Evolutionary conservation across 1,140 invertebrate species (phyloP), one percentile per base, ranked within the genome.

Genomic region (Atta colombica): DNA sequence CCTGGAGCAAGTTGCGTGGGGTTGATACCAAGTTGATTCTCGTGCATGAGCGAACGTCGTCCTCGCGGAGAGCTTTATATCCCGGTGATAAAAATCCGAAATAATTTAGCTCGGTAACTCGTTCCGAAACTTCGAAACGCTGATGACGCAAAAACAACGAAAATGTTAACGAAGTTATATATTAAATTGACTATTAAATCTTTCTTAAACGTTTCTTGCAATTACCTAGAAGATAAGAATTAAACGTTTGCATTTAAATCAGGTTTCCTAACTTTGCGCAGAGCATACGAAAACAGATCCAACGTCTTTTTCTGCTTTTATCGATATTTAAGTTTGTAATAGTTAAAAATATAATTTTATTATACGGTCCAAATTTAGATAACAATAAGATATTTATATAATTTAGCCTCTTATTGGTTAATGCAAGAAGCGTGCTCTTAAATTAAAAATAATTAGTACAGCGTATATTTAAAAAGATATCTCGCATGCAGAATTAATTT

Each of bases 81-180:
- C 18, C 12, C n/a, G 55, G 55, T 75, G 80, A 88, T 87, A 85
- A 84, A 85, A 87, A 87, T 89, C 75, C 86, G 35, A 85, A 87
- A 88, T 89, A 81, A 89, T 89, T 88, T 81, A 69, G 35, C 25
- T 51, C n/a, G 58, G 49, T 14, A 72, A 45, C 28, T 12, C 31
- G 31, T 53, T 8, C 4, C 1, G 16, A 35, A 80, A 80, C 49
- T 55, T 68, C 28, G 12, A 49, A 51, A 51, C 66, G 3, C 39
- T 16, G 58, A 51, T 45, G 35, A 21, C 35, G 63, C 65, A 84
- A 87, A 78, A 90, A 6, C 28, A 28, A 3, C 8, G n/a, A 55
- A 10, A 75, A 78, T 61, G 14, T 39, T 51, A 53, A 72, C 60
- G 10, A 39, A 68, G 31, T 71, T 39, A 18, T 55, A n/a, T 31